These are phyloP conservation scores for Orthosia gothica DNA, from an alignment of 2,888 invertebrate genomes.

Conservation along the genomic window DNA sequence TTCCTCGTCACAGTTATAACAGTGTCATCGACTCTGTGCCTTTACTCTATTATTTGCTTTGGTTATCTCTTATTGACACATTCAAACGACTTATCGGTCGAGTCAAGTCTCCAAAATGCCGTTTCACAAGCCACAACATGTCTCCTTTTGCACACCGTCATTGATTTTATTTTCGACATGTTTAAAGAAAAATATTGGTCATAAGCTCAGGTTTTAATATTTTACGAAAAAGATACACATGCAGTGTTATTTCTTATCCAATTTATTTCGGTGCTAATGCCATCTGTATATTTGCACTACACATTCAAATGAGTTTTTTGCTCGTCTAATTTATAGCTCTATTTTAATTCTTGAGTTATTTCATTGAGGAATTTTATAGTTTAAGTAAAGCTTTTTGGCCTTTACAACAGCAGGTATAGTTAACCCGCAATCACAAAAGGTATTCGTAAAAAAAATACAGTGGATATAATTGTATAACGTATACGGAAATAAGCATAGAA, in stretches of 20 bases:
- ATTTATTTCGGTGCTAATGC: conserved; percentile 19
- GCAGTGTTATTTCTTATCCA: conserved; percentile 8
- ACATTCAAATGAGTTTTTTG: conserved; percentile 48
- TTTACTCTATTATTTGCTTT: conserved; percentile 84
- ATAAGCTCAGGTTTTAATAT: conserved; percentile 18
- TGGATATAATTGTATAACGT: background rate
- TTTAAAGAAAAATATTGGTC: conserved; percentile 44
- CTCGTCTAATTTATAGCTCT: conserved; percentile 48
- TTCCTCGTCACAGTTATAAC: conserved; percentile 75
- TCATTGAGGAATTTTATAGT: conserved; percentile 33
- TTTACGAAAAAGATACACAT: conserved; percentile 3
- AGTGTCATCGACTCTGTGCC: conserved; percentile 83
- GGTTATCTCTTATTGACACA: conserved; percentile 89
- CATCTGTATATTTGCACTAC: conserved; percentile 31
- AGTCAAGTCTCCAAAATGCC: conserved; percentile 79
- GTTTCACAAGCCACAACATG: conserved; percentile 65
- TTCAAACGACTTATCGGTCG: conserved; percentile 88
- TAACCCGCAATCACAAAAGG: background rate
- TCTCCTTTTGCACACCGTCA: conserved; percentile 64
- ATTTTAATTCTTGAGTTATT: conserved; percentile 38
- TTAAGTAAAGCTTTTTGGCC: background rate
- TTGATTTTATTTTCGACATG: conserved; percentile 55
- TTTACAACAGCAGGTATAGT: conserved; percentile 10
- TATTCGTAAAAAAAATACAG: background rate
- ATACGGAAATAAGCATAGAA: no score